Base-by-base conservation (phyloP, 1,140 invertebrate genomes). In the Ceratina calcarata region DNA sequence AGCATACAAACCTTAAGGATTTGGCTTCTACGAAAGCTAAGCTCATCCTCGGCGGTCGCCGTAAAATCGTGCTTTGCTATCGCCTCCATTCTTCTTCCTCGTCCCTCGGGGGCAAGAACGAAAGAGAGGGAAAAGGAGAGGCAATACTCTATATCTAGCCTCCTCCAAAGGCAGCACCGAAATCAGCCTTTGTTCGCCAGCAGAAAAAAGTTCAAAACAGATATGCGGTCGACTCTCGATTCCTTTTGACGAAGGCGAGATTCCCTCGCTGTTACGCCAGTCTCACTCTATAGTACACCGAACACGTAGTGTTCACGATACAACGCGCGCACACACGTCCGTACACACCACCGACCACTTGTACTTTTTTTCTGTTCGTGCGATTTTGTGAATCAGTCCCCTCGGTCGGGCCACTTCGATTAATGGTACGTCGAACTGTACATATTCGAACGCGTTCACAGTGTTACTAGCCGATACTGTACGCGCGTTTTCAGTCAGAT, bases 61-160 rank as follows among this genome's bases (percentile, higher is more conserved):
- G 96, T 97, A 94, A 99, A 99, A 95, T 99, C 98, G 94, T 99
- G 98, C 95, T 99, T 99, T 86, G 98, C 98, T 94, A 97, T 95
- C 90, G 99, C 99, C 95, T 99, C 99, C 99, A 99, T 99, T 89
- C 84, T 90, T 87, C 71, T 70, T 83, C 84, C 70, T 87, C 79
- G 66, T 71, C 77, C 66, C 55, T 70, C 80, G 64, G 77, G 86
- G 73, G 74, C 32, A 67, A 82, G 57, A 49, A 32, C 20, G 64
- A 49, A 74, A 85, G 71, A 75, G 27, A 74, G 57, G 51, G 69
- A 82, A 60, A 72, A 57, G 74, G 49, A 84, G 74, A 74, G 79
- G 51, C 74, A 45, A 57, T 45, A 55, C 49, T 45, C 37, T 76
- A 45, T 80, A 80, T 69, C 78, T 64, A 72, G 67, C 37, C 37